phyloP scores from a whole-genome alignment of 2,797 vertebrate species.

The Sorex maritimensis region DNA sequence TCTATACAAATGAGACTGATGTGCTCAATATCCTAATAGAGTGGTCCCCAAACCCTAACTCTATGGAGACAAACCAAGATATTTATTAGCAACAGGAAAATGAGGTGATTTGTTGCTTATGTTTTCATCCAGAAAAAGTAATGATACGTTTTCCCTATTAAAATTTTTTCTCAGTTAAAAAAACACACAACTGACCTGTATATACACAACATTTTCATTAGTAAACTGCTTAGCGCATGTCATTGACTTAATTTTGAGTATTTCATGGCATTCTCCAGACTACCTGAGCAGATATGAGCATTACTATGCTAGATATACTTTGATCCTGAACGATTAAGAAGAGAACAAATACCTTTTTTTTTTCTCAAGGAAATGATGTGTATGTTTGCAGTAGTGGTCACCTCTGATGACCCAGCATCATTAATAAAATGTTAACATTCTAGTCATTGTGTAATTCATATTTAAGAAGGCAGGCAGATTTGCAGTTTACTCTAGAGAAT shows the following conservation, averaged over 20 bases:
- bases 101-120: conserved; percentile 24
- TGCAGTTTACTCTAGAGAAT: conserved; percentile 73
- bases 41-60: conserved; percentile 44
- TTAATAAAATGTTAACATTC: conserved; percentile 73
- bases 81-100: conserved; percentile 68
- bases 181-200: conserved; percentile 32
- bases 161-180: conserved; percentile 49
- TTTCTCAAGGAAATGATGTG: conserved; percentile 65
- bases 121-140: conserved; percentile 57
- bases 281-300: conserved; percentile 46
- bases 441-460: conserved; percentile 61
- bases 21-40: conserved; percentile 55
- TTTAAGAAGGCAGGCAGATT: conserved; percentile 68
- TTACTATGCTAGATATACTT: conserved; percentile 64
- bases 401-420: conserved; percentile 39
- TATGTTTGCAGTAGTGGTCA: conserved; percentile 62
- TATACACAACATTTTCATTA: conserved; percentile 65
- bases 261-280: conserved; percentile 64
- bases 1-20: conserved; percentile 59
- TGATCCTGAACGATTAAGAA: conserved; percentile 60
- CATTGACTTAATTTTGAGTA: conserved; percentile 61
- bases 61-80: conserved; percentile 53
- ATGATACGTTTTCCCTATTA: conserved; percentile 55
- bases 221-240: conserved; percentile 55
- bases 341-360: conserved; percentile 40